Conservation (phyloP, 2,797 vertebrate species). For the Eulemur coronatus region DNA sequence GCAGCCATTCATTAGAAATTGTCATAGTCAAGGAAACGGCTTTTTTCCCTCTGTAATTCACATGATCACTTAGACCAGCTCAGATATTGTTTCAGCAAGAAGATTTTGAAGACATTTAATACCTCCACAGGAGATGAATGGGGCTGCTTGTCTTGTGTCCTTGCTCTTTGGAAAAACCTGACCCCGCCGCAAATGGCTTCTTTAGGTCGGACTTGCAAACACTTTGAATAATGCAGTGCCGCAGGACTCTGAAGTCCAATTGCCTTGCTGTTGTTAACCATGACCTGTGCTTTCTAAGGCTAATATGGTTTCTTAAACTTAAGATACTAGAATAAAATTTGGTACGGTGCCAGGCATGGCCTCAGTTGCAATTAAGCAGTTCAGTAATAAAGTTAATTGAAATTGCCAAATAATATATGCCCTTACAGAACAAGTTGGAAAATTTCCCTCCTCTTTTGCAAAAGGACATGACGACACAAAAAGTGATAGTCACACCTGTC, state of each 20-base stretch:
- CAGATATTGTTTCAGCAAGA: conserved; percentile 66
- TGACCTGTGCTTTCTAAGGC: not conserved
- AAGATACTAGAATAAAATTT: not conserved
- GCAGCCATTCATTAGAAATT: conserved; percentile 50
- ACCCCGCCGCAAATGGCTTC: conserved; percentile 57
- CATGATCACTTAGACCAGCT: conserved; percentile 64
- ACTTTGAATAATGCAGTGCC: conserved; percentile 23
- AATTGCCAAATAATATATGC: conserved; percentile 48
- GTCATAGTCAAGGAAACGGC: not conserved
- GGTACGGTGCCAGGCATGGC: not conserved
- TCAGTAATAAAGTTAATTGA: conserved; percentile 57
- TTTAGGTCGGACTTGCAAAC: conserved; percentile 55
- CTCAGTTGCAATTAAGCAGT: conserved; percentile 45
- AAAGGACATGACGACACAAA: not conserved
- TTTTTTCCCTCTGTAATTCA: conserved; percentile 55
- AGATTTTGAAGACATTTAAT: conserved; percentile 68
- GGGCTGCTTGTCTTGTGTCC: conserved; percentile 4
- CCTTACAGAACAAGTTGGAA: not conserved
- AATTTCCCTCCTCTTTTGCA: not conserved
- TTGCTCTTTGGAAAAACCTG: conserved; percentile 65
- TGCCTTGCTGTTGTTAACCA: conserved; percentile 5
- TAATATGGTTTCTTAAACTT: conserved; percentile 39
- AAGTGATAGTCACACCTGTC: conserved; percentile 14
- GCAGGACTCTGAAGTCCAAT: not conserved
- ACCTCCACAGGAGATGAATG: conserved; percentile 43